Percentiles rank a stretch among this genome's conserved stretches.
Evolutionary conservation across 2,888 invertebrate species (phyloP).

Genomic region (Tipula unca): DNA sequence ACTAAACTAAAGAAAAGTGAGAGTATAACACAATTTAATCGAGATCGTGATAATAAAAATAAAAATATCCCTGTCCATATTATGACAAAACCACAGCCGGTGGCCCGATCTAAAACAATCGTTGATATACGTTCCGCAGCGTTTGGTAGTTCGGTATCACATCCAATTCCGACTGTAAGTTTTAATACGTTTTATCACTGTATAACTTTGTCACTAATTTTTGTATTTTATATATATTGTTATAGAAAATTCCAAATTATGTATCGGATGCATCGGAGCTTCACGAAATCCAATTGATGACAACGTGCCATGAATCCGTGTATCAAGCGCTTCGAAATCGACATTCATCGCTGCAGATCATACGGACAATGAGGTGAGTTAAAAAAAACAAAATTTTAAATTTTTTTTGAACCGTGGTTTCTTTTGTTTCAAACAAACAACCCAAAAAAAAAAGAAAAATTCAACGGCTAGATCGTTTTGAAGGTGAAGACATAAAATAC

Average conservation of each 20-base stretch:
- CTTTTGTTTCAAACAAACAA: not conserved
- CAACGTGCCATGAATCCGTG: slow-evolving; percentile 38
- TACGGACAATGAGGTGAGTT: slow-evolving; percentile 30
- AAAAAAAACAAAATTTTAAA: not conserved
- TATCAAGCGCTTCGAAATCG: slow-evolving; percentile 40
- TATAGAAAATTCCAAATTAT: slow-evolving; percentile 31
- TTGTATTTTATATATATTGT: slow-evolving; percentile 19
- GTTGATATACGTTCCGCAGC: slow-evolving; percentile 35
- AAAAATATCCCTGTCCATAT: slow-evolving; percentile 38
- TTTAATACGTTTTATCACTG: not conserved
- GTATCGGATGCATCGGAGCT: slow-evolving; percentile 30
- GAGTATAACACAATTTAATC: slow-evolving; percentile 21
- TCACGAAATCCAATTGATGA: slow-evolving; percentile 37
- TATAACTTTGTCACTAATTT: not conserved
- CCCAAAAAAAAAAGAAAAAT: not conserved
- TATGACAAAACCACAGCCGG: slow-evolving; percentile 34
- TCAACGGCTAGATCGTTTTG: not conserved
- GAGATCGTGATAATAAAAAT: slow-evolving; percentile 28
- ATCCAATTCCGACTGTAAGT: slow-evolving; percentile 25
- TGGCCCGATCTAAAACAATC: slow-evolving; percentile 38
- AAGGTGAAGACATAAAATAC: not conserved
- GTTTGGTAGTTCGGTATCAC: slow-evolving; percentile 9
- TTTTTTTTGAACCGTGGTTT: not conserved
- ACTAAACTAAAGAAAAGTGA: slow-evolving; percentile 22
- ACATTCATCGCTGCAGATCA: slow-evolving; percentile 37